Base-by-base conservation (phyloP, 2,797 vertebrate genomes). In the Lithobates sylvaticus region DNA sequence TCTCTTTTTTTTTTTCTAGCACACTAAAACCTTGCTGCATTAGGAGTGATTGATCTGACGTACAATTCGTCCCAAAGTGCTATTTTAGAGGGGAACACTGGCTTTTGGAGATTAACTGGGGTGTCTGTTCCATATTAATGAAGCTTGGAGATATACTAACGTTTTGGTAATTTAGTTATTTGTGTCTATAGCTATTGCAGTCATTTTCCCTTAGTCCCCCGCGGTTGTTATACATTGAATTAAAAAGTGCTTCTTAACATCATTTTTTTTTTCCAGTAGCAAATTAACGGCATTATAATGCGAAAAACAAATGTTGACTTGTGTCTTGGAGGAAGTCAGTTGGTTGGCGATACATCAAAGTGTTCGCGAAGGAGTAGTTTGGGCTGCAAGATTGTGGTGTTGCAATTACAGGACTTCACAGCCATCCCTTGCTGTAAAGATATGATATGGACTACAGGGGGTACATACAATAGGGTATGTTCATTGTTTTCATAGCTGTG, bases 131-230 rank as follows among this genome's bases (percentile, higher is more conserved):
- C 95, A 95, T 96, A 96, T 95, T 95, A 95, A 96, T 95, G 95
- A 96, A 95, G 92, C 92, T 89, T 88, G 89, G 89, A 93, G 95
- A 96, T 95, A 95, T 93, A 94, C 92, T 93, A 94, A 94, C 93
- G 94, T 96, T 94, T 94, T 92, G 92, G 94, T 96, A 95, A 96
- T 96, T 96, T 94, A 94, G 93, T 95, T 95, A 95, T 94, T 95
- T 95, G 95, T 95, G 94, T 95, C 94, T 95, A 93, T 93, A 91
- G 94, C 93, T 91, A 91, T 93, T 91, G 91, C 91, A 89, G 90
- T 94, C 93, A 93, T 95, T 94, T 94, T 95, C 93, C 92, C 91
- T 93, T 93, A 94, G 93, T 95, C 95, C 95, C 94, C 93, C 92
- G 93, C 88, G 93, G 93, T 94, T 94, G 94, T 92, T 94, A 92